These are phyloP conservation scores for Diacarnus erythraeanus DNA, from an alignment of 37 sponge, comb jelly and placozoan genomes.

Conservation along the genomic window DNA sequence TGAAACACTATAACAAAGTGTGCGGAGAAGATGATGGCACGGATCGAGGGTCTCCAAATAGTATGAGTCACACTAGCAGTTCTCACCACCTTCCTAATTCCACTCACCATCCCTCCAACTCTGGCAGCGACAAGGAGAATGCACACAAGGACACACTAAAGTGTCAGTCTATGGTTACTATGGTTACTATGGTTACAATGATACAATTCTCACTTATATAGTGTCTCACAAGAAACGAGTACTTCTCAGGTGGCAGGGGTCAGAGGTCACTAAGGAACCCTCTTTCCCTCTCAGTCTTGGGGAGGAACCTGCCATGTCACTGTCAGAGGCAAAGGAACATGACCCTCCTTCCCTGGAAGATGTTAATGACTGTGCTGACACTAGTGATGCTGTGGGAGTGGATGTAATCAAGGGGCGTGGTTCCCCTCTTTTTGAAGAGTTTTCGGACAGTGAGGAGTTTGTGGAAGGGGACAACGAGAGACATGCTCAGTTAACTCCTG, in stretches of 20 bases:
- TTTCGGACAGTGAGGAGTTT: constrained; percentile 64
- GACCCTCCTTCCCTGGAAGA: neutral
- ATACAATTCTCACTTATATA: neutral
- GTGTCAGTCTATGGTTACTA: neutral
- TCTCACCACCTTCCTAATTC: no score
- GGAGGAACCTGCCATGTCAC: neutral
- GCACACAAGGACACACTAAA: neutral
- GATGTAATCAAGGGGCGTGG: neutral
- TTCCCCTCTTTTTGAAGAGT: constrained; percentile 69
- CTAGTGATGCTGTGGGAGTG: neutral
- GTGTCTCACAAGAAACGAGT: constrained; percentile 46
- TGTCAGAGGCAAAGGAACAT: neutral
- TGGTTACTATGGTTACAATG: neutral
- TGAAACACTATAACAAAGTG: constrained; percentile 10
- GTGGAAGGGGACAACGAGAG: constrained; percentile 12
- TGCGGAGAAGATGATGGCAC: neutral
- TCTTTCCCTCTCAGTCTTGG: neutral
- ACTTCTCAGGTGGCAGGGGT: constrained; percentile 31
- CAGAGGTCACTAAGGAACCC: neutral
- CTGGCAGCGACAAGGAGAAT: constrained; percentile 16
- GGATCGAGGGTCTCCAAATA: neutral
- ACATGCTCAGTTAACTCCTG: no score
- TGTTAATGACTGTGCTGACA: neutral
- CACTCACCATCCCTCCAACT: neutral
- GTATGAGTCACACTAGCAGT: neutral